Base-by-base conservation (phyloP, 2,888 invertebrate species). In the Deroplatys truncata region DNA sequence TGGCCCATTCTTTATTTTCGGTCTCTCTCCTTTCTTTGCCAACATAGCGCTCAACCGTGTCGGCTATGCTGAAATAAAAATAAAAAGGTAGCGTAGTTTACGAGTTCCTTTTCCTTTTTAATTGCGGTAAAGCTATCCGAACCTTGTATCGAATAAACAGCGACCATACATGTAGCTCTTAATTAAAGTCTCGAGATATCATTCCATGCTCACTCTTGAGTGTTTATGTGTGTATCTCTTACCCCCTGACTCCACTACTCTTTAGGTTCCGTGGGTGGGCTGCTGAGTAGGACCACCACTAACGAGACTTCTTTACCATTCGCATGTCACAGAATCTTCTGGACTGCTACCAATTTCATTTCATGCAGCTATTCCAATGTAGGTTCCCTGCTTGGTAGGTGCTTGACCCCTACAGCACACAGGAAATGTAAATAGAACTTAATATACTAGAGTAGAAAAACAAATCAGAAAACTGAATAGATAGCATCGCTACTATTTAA, bases 81-180 rank as follows among this genome's bases (percentile, higher is more conserved):
- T 72, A 72, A 20, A 72, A 25, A 16, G 7, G 7, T 20, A 25
- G 56, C 25, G 20, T 72, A 72, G 56, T 72, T 72, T 72, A 72
- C 56, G 56, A 72, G 56, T 20, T 72, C 56, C 56, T 72, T 72
- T 72, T 25, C 56, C 56, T 72, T 72, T 72, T 72, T 72, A 72
- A 72, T 72, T 72, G 56, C 56, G 56, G 56, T 72, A 72, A 72
- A 72, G 56, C 16, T 72, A 82, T 87, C 82, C 10, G 35, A 87
- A 82, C 28, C 83, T n/a, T 87, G 87, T 82, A 83, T 43, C 83
- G 87, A 82, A 43, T 35, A 82, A 87, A 87, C 87, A 87, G 82
- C 83, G 83, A 43, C 35, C 83, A 87, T 83, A 35, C 87, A 87
- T 87, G 87, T 87, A 87, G 87, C 83, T 87, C 35, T 87, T 87